These are phyloP conservation scores for Axea sp. DNA, from an alignment of 2,888 invertebrate species.

Conservation along the genomic window DNA sequence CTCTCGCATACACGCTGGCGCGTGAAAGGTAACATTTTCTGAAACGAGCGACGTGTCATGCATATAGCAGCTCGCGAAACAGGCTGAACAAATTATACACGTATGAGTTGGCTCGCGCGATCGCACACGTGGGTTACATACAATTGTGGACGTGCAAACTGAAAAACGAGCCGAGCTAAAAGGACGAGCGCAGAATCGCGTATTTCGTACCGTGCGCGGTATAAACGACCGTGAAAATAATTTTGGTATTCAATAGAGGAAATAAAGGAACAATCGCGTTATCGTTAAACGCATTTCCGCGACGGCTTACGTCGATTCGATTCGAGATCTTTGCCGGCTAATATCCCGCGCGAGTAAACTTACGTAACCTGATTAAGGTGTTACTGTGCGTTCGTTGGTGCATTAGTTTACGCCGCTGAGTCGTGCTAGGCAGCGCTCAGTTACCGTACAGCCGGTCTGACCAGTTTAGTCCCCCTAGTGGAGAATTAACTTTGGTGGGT, in stretches of 20 bases:
- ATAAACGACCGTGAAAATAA: slow-evolving; percentile 5
- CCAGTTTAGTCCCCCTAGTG: slow-evolving; percentile 2
- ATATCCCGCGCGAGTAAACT: slow-evolving; percentile 33
- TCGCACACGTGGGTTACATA: slow-evolving; percentile 46
- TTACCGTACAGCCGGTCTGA: not conserved
- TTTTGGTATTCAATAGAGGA: not conserved
- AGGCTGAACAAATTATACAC: slow-evolving; percentile 47
- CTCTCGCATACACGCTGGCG: slow-evolving; percentile 8
- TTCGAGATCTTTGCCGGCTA: slow-evolving; percentile 18
- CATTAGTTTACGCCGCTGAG: slow-evolving; percentile 5
- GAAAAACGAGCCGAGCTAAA: not conserved
- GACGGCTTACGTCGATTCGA: slow-evolving; percentile 22
- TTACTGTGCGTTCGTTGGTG: slow-evolving; percentile 18
- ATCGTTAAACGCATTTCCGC: slow-evolving; percentile 17
- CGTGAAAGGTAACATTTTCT: slow-evolving; percentile 52
- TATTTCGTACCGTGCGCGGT: not conserved
- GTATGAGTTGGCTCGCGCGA: slow-evolving; percentile 37
- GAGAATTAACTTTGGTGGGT: too few relatives aligned
- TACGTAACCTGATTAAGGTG: slow-evolving; percentile 38
- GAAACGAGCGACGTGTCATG: slow-evolving; percentile 50
- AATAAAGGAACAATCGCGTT: slow-evolving; percentile 27
- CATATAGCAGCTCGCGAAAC: slow-evolving; percentile 40
- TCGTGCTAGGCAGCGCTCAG: slow-evolving; percentile 4
- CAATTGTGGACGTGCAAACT: slow-evolving; percentile 28
- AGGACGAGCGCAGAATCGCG: too few relatives aligned